Conservation (phyloP, 2,797 vertebrate species). For the Vespertilio murinus region DNA sequence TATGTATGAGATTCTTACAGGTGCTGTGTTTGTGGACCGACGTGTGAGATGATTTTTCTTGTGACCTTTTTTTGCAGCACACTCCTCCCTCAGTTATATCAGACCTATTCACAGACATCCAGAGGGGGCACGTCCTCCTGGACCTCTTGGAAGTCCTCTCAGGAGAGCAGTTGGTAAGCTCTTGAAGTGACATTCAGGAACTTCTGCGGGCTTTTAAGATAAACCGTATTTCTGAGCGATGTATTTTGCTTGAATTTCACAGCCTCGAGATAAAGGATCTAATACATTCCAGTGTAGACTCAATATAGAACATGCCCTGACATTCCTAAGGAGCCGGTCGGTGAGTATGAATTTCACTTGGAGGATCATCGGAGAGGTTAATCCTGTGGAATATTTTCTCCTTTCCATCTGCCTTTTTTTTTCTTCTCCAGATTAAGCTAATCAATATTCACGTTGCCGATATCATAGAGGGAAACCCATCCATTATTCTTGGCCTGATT, state of each 20-base stretch:
- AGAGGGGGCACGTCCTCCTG: conserved; percentile 91
- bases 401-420: conserved; percentile 71
- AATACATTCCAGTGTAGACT: conserved; percentile 93
- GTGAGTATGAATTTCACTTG: conserved; percentile 84
- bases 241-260: conserved; percentile 68
- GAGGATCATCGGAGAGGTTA: conserved; percentile 42
- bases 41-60: not conserved
- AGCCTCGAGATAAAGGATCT: conserved; percentile 93
- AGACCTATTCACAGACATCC: conserved; percentile 93
- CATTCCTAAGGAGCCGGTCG: conserved; percentile 92
- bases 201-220: conserved; percentile 5
- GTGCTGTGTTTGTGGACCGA: not conserved
- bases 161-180: conserved; percentile 92
- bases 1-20: not conserved
- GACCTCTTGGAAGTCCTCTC: conserved; percentile 97
- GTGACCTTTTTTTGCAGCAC: conserved; percentile 85
- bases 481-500: conserved; percentile 96
- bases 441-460: conserved; percentile 98
- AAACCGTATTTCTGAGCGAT: conserved; percentile 43
- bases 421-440: conserved; percentile 91
- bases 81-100: conserved; percentile 86
- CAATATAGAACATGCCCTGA: conserved; percentile 94
- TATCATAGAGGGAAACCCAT: conserved; percentile 95
- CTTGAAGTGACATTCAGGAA: not conserved
- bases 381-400: conserved; percentile 59